Percentiles rank a stretch among this genome's conserved stretches.
These are phyloP conservation scores for Corythornis vintsioides DNA, from an alignment of 2,113 vertebrate species.

Conservation along the genomic window DNA sequence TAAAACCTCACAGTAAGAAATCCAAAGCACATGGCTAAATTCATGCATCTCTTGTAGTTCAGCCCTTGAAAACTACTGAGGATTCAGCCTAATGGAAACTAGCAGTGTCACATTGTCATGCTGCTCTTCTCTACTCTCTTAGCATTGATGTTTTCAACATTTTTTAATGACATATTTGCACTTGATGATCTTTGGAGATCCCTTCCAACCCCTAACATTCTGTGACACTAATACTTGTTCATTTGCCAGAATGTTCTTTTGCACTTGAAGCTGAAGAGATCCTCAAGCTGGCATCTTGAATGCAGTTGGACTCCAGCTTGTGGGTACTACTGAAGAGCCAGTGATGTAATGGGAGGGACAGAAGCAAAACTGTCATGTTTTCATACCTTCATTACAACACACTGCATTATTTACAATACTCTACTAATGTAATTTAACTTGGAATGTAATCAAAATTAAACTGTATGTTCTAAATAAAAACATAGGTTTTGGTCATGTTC, in stretches of 20 bases:
- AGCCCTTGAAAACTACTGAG: not conserved
- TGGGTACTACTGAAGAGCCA: not conserved
- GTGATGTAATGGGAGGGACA: not conserved
- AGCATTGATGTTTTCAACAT: not conserved
- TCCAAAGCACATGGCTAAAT: not conserved
- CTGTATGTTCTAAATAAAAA: not conserved
- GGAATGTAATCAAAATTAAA: conserved; percentile 3
- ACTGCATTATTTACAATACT: not conserved
- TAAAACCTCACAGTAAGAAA: not conserved
- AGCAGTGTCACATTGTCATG: not conserved
- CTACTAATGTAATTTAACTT: not conserved
- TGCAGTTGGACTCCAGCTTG: not conserved
- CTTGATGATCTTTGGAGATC: too few species aligned
- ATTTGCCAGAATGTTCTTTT: not conserved
- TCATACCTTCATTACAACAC: not conserved
- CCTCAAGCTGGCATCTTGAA: not conserved
- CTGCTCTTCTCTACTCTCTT: not conserved
- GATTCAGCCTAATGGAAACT: not conserved
- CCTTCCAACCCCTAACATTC: too few species aligned
- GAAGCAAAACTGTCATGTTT: not conserved
- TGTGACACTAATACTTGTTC: not conserved
- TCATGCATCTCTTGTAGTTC: not conserved
- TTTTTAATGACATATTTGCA: not conserved
- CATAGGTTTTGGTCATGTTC: not conserved
- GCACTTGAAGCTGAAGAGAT: not conserved